Evolutionary conservation across 2,113 vertebrate species (phyloP), one percentile per base, ranked within the genome.

Genomic region (Chaetorhynchus papuensis): DNA sequence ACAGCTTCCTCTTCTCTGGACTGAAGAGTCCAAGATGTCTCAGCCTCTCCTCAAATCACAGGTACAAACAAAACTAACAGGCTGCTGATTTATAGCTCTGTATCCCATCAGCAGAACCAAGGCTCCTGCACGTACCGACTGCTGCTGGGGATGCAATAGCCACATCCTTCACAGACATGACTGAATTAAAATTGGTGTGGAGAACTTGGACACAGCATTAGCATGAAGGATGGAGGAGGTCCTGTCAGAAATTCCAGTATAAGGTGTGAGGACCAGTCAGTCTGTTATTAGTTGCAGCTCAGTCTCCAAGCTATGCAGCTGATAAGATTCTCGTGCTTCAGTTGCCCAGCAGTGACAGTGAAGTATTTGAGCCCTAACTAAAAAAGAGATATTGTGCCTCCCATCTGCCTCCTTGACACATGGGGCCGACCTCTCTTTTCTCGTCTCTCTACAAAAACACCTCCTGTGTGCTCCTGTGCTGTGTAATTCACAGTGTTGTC

Each of bases 101-200:
- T 61, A 21, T 39, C 54, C 47, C 53, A 35, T 30, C 60, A 87
- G 39, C 44, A 66, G 41, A 76, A 39, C 30, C 28, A 69, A 68
- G 53, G 35, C 19, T 88, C 27, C 61, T 87, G 52, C 44, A 24
- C 0, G 0, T 20, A 4, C 47, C 30, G 42, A 18, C 31, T 78
- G 56, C 27, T 77, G 41, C 60, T 87, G 68, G 63, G 72, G 28
- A 17, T 49, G 31, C 45, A 41, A 4, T 11, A 41, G 17, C 4
- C 1, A 23, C 57, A 45, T 44, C 23, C 49, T 72, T 87, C 71
- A 52, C 21, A 72, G 71, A 6, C 12, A 20, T 2, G 17, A 24
- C 56, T 41, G 42, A 68, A 71, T 75, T 63, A 47, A 81, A 87
- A 90, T 63, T 22, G 31, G 5, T 5, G 13, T 66, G 37, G 45